phyloP scores from a whole-genome alignment of 2,888 invertebrate genomes.

The Chrysomela aeneicollis region DNA sequence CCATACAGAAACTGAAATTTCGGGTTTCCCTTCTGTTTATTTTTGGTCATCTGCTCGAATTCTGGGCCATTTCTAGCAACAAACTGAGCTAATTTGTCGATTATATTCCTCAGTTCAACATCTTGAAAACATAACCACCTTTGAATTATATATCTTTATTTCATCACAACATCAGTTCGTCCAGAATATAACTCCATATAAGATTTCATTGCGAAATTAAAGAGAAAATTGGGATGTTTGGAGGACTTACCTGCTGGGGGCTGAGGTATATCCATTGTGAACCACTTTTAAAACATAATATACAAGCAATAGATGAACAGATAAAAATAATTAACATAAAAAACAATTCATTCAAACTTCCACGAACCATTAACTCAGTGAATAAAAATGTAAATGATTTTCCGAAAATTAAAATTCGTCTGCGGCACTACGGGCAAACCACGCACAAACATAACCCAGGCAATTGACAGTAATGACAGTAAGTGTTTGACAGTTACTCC shows the following conservation, averaged over 20 bases:
- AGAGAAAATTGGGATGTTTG: constrained; percentile 15
- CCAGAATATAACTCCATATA: not conserved
- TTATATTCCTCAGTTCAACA: constrained; percentile 94
- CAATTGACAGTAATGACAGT: too few relatives aligned
- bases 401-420: not conserved
- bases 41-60: constrained; percentile 98
- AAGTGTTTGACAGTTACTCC: too few relatives aligned
- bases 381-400: not conserved
- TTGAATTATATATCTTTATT: constrained; percentile 16
- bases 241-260: constrained; percentile 68
- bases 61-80: constrained; percentile 99
- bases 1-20: constrained; percentile 97
- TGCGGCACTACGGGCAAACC: too few relatives aligned
- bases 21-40: constrained; percentile 97
- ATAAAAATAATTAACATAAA: not conserved
- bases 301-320: not conserved
- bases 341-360: not conserved
- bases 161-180: constrained; percentile 18
- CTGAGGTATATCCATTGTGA: constrained; percentile 64
- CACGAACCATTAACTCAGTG: not conserved
- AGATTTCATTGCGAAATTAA: too few relatives aligned
- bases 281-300: constrained; percentile 19
- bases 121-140: constrained; percentile 66
- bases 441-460: too few relatives aligned
- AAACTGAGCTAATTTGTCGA: constrained; percentile 98